phyloP scores from a whole-genome alignment of 2,888 invertebrate species.

The Tribolium freemani region DNA sequence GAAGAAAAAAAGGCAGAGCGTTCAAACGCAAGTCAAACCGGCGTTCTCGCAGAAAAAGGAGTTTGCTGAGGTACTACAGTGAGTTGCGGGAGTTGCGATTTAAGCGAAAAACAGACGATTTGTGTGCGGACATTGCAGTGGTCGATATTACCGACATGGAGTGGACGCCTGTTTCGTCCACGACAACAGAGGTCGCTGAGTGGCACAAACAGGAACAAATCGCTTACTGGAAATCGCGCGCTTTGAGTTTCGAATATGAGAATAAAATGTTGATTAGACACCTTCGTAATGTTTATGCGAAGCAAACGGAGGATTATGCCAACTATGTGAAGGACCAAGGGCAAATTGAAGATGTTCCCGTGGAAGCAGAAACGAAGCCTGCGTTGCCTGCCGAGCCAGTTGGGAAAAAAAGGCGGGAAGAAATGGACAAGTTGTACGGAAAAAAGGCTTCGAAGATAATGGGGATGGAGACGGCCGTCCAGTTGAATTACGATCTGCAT shows the following conservation, averaged over 20 bases:
- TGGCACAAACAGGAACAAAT: conserved; percentile 73
- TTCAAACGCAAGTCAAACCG: conserved; percentile 26
- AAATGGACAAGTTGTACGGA: conserved; percentile 36
- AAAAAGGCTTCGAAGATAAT: conserved; percentile 74
- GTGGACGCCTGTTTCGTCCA: conserved; percentile 14
- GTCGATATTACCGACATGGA: conserved; percentile 55
- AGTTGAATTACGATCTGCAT: conserved; percentile 76
- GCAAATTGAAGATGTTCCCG: conserved; percentile 36
- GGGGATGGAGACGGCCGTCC: conserved; percentile 81
- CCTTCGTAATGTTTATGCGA: conserved; percentile 64
- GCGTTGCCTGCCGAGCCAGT: conserved; percentile 55
- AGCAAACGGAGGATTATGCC: conserved; percentile 54
- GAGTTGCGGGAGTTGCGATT: conserved; percentile 40
- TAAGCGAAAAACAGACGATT: conserved; percentile 52
- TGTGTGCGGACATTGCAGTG: conserved; percentile 56
- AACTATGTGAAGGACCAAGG: conserved; percentile 30
- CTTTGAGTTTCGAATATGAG: conserved; percentile 72
- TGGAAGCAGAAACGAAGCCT: conserved; percentile 38
- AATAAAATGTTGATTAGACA: conserved; percentile 72
- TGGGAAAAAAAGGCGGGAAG: conserved; percentile 62
- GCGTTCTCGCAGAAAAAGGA: conserved; percentile 50
- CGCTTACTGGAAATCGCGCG: conserved; percentile 75
- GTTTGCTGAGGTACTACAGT: conserved; percentile 52
- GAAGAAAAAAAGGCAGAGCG: not conserved
- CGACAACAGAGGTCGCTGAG: conserved; percentile 57